phyloP scores from a whole-genome alignment of 2,113 vertebrate species.

The Isurus oxyrinchus region DNA sequence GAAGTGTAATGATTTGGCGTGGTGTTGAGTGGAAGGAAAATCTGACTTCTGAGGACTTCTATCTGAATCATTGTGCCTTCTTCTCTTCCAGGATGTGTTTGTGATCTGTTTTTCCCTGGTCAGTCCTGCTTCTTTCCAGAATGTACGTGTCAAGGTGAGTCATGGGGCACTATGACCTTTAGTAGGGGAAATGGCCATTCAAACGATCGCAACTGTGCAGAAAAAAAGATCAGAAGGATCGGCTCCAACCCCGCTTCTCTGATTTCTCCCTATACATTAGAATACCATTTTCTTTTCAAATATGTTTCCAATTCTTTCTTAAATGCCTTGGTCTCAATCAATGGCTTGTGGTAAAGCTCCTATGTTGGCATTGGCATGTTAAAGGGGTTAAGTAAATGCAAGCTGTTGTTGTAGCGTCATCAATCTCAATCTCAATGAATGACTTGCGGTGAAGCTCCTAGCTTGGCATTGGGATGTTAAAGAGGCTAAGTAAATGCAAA shows the following conservation, averaged over 20 bases:
- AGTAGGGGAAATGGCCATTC: neutral
- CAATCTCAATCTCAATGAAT: neutral
- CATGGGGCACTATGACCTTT: too few relatives aligned
- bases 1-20: neutral
- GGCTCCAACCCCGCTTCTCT: neutral
- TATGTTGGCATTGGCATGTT: too few relatives aligned
- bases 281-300: neutral
- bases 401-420: too few relatives aligned
- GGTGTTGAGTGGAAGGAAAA: neutral
- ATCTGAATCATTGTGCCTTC: neutral
- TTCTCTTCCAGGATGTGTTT: slow-evolving; percentile 37
- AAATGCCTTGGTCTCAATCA: neutral
- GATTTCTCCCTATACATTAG: neutral
- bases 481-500: too few relatives aligned
- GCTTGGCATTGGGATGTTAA: too few relatives aligned
- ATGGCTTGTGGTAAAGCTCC: too few relatives aligned
- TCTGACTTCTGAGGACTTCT: neutral
- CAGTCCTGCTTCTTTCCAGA: slow-evolving; percentile 33
- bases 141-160: slow-evolving; percentile 36
- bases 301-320: neutral
- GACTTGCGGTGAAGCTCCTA: too few relatives aligned
- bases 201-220: neutral
- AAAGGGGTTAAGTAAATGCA: too few relatives aligned
- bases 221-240: neutral
- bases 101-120: slow-evolving; percentile 39